Conservation (phyloP, 2,888 invertebrate species). For the Drosophila prolongata region DNA sequence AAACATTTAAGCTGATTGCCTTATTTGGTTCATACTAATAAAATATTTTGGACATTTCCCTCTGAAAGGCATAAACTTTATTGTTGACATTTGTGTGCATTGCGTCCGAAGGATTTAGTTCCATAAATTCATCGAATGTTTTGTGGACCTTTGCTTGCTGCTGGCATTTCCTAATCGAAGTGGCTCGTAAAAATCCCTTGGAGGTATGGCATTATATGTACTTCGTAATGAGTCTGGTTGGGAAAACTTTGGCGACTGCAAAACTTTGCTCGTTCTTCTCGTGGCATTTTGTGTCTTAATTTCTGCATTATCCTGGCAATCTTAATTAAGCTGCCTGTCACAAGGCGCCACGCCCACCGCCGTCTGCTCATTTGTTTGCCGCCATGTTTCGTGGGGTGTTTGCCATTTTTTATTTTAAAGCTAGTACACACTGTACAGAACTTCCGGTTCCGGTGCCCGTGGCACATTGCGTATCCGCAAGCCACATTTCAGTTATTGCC, state of each 20-base stretch:
- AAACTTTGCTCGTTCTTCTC: constrained; percentile 10
- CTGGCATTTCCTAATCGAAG: constrained; percentile 4
- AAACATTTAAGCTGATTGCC: background rate
- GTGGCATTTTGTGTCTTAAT: constrained; percentile 49
- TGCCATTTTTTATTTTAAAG: constrained; percentile 26
- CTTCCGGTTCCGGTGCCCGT: constrained; percentile 54
- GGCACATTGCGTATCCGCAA: constrained; percentile 37
- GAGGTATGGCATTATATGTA: background rate
- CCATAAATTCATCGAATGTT: constrained; percentile 49
- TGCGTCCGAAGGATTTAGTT: constrained; percentile 8
- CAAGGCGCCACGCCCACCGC: constrained; percentile 7
- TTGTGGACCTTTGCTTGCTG: constrained; percentile 9
- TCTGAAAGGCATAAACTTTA: constrained; percentile 4
- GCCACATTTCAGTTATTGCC: constrained; percentile 15
- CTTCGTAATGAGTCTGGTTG: background rate
- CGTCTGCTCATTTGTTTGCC: constrained; percentile 58
- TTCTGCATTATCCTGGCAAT: constrained; percentile 63
- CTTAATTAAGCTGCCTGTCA: constrained; percentile 66
- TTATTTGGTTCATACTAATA: background rate
- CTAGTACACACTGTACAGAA: constrained; percentile 8
- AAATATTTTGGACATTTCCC: background rate
- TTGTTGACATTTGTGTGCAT: constrained; percentile 7
- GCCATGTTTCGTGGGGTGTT: constrained; percentile 20
- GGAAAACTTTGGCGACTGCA: constrained; percentile 18
- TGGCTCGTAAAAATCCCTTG: constrained; percentile 3